Evolutionary conservation across 1,140 invertebrate species (phyloP), one percentile per base, ranked within the genome.

Genomic region (Chrysoperla carnea): DNA sequence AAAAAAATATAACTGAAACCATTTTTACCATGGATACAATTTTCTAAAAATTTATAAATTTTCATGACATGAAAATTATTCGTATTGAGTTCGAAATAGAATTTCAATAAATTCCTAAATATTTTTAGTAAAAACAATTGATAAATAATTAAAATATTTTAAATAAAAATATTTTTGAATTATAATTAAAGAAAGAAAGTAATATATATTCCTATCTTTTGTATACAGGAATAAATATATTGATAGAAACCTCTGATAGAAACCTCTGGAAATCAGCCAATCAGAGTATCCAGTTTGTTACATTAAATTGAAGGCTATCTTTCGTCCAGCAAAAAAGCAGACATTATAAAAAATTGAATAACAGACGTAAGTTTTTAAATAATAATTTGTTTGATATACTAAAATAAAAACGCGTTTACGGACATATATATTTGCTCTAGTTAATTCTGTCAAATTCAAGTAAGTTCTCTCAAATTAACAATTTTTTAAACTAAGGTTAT

Each of bases 241-340:
- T 53, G 55, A 51, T 55, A 59, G 57, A 57, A 48, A 46, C 52
- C 54, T 52, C 55, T 55, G 57, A 54, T 55, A 59, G 57, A 59
- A 39, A 46, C 49, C 55, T 50, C 55, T 53, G 47, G 33, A 8
- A 27, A 37, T 36, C 46, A 43, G 41, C 57, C 53, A 57, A 59
- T 56, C 36, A 42, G 14, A 41, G 37, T 14, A 37, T 11, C 5
- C 13, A 23, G 28, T 29, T 9, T 9, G 38, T 39, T 27, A 27
- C 15, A 8, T 39, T 28, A 27, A 27, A 27, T 51, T 51, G 51
- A 54, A 45, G 45, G 46, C 51, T 51, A 43, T 53, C 50, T 44
- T 44, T 48, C 45, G 43, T 11, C 27, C 27, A 50, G 48, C 46
- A 42, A 37, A 48, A 39, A 38, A 43, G 42, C 36, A 41, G 45